Percentiles rank a stretch among this genome's conserved stretches.
phyloP scores from a whole-genome alignment of 1,140 invertebrate genomes.

The Drosophila truncata region DNA sequence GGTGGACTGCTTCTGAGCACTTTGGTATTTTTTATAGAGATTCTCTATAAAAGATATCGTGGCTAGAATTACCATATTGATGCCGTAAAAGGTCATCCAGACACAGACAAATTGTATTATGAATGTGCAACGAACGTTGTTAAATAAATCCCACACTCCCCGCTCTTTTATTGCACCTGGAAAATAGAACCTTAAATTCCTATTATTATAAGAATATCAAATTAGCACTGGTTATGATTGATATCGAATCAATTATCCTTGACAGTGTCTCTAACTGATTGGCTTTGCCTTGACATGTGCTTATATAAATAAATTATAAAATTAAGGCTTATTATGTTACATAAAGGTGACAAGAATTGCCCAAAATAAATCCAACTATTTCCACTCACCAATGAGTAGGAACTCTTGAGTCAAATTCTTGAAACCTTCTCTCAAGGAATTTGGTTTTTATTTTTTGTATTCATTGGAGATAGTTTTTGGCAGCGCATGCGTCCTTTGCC shows the following conservation, averaged over 20 bases:
- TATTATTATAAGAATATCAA: not conserved
- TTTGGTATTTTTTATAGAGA: constrained; percentile 3
- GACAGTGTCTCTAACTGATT: not conserved
- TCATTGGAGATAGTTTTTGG: constrained; percentile 34
- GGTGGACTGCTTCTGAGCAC: not conserved
- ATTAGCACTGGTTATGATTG: not conserved
- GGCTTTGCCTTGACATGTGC: not conserved
- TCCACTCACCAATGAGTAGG: constrained; percentile 13
- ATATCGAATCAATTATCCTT: not conserved
- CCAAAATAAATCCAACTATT: not conserved
- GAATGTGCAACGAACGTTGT: not conserved
- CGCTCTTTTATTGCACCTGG: not conserved
- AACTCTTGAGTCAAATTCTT: constrained; percentile 17
- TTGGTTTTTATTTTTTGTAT: not conserved
- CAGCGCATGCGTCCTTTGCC: constrained; percentile 28
- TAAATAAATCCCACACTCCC: not conserved
- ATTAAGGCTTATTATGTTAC: no score
- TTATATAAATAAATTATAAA: no score
- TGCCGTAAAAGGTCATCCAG: not conserved
- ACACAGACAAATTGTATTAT: not conserved
- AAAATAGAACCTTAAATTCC: not conserved
- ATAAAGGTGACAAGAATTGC: not conserved
- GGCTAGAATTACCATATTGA: not conserved
- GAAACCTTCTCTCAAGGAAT: not conserved
- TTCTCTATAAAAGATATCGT: not conserved